Conservation (phyloP, 2,113 vertebrate genomes). For the Hydropotes inermis region DNA sequence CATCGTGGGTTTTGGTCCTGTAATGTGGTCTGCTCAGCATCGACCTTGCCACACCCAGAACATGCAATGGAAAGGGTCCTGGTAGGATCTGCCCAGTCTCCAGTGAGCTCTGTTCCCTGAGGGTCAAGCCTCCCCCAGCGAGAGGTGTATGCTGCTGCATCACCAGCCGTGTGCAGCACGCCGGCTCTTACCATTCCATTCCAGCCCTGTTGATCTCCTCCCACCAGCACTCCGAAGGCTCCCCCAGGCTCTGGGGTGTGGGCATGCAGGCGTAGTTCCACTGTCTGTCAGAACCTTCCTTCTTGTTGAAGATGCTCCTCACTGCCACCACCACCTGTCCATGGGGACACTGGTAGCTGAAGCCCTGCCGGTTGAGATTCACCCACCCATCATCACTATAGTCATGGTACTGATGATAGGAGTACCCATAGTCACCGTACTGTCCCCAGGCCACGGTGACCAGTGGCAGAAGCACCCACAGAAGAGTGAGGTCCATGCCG, state of each 20-base stretch:
- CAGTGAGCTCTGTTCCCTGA: background rate
- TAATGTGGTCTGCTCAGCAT: rapidly evolving
- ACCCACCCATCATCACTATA: slow-evolving; percentile 90
- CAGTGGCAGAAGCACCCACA: slow-evolving; percentile 81
- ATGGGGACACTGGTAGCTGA: slow-evolving; percentile 96
- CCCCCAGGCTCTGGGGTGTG: slow-evolving; percentile 87
- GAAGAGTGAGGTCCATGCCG: slow-evolving; percentile 84
- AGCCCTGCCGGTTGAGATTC: slow-evolving; percentile 93
- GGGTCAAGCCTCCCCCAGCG: background rate
- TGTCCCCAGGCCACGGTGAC: slow-evolving; percentile 81
- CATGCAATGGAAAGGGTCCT: rapidly evolving
- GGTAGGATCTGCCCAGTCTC: background rate
- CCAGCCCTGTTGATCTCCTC: slow-evolving; percentile 96
- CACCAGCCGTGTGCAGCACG: background rate
- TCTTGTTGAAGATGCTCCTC: slow-evolving; percentile 91
- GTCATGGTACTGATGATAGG: slow-evolving; percentile 80
- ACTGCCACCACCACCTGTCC: slow-evolving; percentile 93
- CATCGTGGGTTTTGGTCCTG: too few species aligned
- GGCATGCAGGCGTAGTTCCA: slow-evolving; percentile 96
- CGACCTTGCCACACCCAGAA: background rate
- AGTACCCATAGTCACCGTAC: slow-evolving; percentile 77
- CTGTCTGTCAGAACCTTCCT: slow-evolving; percentile 91
- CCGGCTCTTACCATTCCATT: slow-evolving; percentile 90
- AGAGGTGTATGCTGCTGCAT: background rate
- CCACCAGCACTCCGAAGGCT: slow-evolving; percentile 98